phyloP scores from a whole-genome alignment of 2,113 vertebrate genomes.

The Balaenoptera acutorostrata region DNA sequence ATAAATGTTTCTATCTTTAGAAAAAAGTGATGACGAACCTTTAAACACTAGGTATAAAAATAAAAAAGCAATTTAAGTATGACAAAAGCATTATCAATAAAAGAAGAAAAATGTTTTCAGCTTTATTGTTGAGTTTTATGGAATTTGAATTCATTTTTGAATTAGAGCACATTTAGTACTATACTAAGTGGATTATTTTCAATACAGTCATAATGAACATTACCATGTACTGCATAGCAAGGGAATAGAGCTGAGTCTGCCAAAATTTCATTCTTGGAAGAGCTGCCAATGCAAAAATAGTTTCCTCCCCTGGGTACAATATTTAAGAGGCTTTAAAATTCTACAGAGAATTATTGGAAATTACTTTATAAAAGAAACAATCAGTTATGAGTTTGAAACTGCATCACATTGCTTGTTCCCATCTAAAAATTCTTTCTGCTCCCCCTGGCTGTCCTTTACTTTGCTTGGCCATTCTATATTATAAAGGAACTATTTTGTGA shows the following conservation, averaged over 20 bases:
- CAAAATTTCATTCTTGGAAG: constrained; percentile 65
- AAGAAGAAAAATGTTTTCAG: constrained; percentile 33
- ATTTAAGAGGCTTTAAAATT: constrained; percentile 64
- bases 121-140: neutral
- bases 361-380: constrained; percentile 60
- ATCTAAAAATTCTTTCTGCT: neutral
- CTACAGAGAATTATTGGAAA: constrained; percentile 49
- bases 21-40: neutral
- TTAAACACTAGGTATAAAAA: constrained; percentile 9
- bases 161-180: constrained; percentile 65
- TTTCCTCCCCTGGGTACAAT: constrained; percentile 34
- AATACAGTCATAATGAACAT: constrained; percentile 66
- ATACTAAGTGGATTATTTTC: constrained; percentile 48
- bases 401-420: neutral
- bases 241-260: constrained; percentile 48
- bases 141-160: constrained; percentile 60
- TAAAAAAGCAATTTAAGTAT: neutral
- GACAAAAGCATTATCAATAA: constrained; percentile 45
- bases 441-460: constrained; percentile 13
- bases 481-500: constrained; percentile 26
- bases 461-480: constrained; percentile 27
- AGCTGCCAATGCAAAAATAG: constrained; percentile 33
- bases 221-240: constrained; percentile 54
- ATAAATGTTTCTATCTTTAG: neutral
- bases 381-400: constrained; percentile 57